A percentile compares a stretch with the other conserved stretches of the same genome.
phyloP scores from a whole-genome alignment of 1,140 invertebrate species.

The Lepidurus packardi region DNA sequence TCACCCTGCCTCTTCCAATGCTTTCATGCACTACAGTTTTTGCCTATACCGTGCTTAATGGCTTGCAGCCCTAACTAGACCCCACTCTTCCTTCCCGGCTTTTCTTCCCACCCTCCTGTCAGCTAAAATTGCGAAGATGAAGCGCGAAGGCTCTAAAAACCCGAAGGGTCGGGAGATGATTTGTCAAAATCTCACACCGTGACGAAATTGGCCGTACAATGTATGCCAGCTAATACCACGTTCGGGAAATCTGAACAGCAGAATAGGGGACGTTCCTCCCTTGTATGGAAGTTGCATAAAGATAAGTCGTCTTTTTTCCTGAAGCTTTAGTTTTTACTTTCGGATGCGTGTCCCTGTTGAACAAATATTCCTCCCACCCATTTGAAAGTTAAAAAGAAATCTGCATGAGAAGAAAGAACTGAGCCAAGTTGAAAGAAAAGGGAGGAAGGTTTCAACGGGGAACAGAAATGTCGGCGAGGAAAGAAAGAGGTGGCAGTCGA shows the following conservation, averaged over 20 bases:
- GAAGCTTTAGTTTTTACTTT: not conserved
- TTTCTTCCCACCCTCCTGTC: not conserved
- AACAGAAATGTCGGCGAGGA: not conserved
- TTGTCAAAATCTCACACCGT: not conserved
- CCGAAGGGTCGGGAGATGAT: not conserved
- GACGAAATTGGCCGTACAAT: too few relatives aligned
- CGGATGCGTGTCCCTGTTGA: not conserved
- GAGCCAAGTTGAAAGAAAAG: not conserved
- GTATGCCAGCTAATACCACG: too few relatives aligned
- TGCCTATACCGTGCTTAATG: not conserved
- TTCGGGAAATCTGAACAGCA: too few relatives aligned
- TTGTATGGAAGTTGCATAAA: not conserved
- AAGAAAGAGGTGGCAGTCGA: not conserved
- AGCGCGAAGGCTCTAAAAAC: not conserved
- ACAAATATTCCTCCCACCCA: not conserved
- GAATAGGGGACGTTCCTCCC: not conserved
- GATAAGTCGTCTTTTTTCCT: not conserved
- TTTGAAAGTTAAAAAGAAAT: not conserved
- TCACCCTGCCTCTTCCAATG: not conserved
- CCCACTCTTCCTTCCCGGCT: not conserved
- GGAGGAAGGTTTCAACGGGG: not conserved
- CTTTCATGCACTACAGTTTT: not conserved
- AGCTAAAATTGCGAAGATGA: not conserved
- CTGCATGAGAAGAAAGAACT: not conserved
- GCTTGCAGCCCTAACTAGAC: not conserved